A percentile compares a stretch with the other conserved stretches of the same genome.
phyloP scores from a whole-genome alignment of 2,888 invertebrate species.

The Teinopalpus imperialis region DNA sequence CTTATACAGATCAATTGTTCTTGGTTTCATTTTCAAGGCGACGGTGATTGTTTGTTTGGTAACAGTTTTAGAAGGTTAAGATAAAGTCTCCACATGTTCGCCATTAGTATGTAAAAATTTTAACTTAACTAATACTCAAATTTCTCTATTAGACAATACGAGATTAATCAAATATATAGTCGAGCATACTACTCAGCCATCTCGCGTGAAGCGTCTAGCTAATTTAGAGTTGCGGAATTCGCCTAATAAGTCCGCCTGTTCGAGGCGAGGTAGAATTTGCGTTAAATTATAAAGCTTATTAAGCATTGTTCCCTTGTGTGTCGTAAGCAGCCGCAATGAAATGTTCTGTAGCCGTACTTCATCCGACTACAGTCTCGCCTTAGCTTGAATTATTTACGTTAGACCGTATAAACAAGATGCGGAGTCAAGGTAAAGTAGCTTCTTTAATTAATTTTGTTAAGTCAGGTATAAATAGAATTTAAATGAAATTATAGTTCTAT shows the following conservation, averaged over 20 bases:
- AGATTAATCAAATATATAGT: slow-evolving; percentile 11
- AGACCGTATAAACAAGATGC: slow-evolving; percentile 34
- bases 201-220: slow-evolving; percentile 31
- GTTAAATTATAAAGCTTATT: slow-evolving; percentile 78
- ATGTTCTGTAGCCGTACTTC: slow-evolving; percentile 45
- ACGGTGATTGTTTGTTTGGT: too few relatives aligned
- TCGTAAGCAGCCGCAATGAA: slow-evolving; percentile 66
- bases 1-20: too few relatives aligned
- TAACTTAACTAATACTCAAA: too few relatives aligned
- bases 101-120: too few relatives aligned
- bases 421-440: slow-evolving; percentile 32
- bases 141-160: neutral
- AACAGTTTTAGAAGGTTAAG: too few relatives aligned
- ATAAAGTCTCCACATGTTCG: too few relatives aligned
- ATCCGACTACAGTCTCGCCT: slow-evolving; percentile 41
- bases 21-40: too few relatives aligned
- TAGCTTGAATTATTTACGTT: slow-evolving; percentile 51
- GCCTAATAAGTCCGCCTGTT: slow-evolving; percentile 59
- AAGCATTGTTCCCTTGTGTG: slow-evolving; percentile 70
- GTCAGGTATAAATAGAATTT: slow-evolving; percentile 8
- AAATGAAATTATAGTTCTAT: slow-evolving; percentile 3
- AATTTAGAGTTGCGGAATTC: slow-evolving; percentile 47
- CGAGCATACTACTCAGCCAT: slow-evolving; percentile 3
- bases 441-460: slow-evolving; percentile 49
- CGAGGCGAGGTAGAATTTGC: slow-evolving; percentile 52